A percentile compares a stretch with the other conserved stretches of the same genome.
Conservation (phyloP, 2,888 invertebrate genomes). For the Oscheius sp. region DNA sequence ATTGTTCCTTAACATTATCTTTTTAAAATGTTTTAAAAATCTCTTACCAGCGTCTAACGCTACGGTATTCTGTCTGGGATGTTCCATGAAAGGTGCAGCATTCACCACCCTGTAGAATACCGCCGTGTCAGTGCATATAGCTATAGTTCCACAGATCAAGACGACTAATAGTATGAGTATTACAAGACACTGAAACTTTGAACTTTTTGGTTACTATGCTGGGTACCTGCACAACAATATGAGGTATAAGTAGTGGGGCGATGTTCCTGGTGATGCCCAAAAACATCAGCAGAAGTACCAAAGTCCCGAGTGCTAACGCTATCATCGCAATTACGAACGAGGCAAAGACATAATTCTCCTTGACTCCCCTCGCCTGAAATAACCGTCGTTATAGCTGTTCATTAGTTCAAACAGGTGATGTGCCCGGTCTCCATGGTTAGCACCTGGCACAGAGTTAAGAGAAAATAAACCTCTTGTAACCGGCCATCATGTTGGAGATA, state of each 20-base stretch:
- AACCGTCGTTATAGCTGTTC: background rate
- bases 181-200: slow-evolving; percentile 60
- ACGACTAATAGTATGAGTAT: slow-evolving; percentile 64
- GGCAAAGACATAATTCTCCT: slow-evolving; percentile 60
- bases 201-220: background rate
- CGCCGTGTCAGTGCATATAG: slow-evolving; percentile 67
- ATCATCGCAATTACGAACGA: slow-evolving; percentile 60
- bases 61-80: slow-evolving; percentile 68
- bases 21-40: background rate
- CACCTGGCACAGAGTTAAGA: slow-evolving; percentile 1
- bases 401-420: background rate
- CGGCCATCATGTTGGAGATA: slow-evolving; percentile 67
- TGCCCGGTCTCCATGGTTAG: background rate
- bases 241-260: slow-evolving; percentile 68
- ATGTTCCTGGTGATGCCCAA: slow-evolving; percentile 66
- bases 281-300: slow-evolving; percentile 62
- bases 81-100: slow-evolving; percentile 69
- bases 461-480: slow-evolving; percentile 45
- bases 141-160: slow-evolving; percentile 65
- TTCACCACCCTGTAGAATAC: slow-evolving; percentile 71
- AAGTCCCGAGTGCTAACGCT: slow-evolving; percentile 56
- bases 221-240: slow-evolving; percentile 69
- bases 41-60: slow-evolving; percentile 57
- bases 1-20: slow-evolving; percentile 45
- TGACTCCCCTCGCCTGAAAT: slow-evolving; percentile 55